These are phyloP conservation scores for Drosophila neonasuta DNA, from an alignment of 2,888 invertebrate genomes.

Conservation along the genomic window DNA sequence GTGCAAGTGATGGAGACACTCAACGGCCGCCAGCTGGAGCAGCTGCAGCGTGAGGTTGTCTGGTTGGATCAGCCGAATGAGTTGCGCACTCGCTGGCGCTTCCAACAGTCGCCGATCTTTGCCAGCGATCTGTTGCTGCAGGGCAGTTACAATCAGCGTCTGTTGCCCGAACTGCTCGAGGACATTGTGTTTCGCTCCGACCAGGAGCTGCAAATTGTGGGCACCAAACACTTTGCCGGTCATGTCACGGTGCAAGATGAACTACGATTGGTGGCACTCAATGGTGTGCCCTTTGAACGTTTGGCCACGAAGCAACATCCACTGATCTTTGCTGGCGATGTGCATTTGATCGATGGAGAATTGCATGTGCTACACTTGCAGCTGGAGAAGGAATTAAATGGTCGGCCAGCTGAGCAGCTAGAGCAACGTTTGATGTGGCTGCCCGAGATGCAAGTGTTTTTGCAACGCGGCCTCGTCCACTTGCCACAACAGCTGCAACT, in stretches of 20 bases:
- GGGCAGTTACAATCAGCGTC: constrained; percentile 77
- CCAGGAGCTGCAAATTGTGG: constrained; percentile 44
- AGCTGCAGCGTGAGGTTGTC: constrained; percentile 79
- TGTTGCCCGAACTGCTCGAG: constrained; percentile 80
- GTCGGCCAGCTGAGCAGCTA: constrained; percentile 41
- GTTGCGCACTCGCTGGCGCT: constrained; percentile 72
- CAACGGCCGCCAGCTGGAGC: constrained; percentile 70
- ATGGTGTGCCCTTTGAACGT: constrained; percentile 79
- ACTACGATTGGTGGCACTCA: constrained; percentile 80
- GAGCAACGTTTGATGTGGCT: constrained; percentile 66
- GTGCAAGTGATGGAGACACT: constrained; percentile 63
- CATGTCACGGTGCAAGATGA: constrained; percentile 73
- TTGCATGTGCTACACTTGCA: constrained; percentile 61
- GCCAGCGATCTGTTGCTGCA: constrained; percentile 65
- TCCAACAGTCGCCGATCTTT: constrained; percentile 70
- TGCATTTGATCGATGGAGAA: constrained; percentile 61
- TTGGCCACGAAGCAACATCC: constrained; percentile 80
- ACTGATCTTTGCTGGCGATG: constrained; percentile 59
- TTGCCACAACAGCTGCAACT: constrained; percentile 55
- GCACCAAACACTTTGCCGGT: constrained; percentile 67
- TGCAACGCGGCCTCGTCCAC: constrained; percentile 65
- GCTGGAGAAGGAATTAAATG: constrained; percentile 72
- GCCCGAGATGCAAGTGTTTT: constrained; percentile 53
- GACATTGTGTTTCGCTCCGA: constrained; percentile 81
- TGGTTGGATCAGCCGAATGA: constrained; percentile 81